phyloP scores from a whole-genome alignment of 2,797 vertebrate genomes.

The Carcharodon carcharias region DNA sequence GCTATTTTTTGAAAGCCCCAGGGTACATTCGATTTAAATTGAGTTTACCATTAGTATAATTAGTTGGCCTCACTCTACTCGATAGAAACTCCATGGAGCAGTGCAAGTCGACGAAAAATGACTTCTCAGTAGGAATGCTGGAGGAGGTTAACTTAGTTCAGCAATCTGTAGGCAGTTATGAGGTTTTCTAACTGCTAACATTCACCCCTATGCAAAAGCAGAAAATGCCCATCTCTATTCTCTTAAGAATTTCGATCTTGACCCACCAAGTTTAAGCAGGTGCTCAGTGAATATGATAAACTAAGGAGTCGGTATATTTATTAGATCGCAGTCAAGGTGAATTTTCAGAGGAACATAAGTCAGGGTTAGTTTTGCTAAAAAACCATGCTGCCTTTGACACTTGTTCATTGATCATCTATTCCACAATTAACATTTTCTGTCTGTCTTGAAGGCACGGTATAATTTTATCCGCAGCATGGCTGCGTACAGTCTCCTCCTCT shows the following conservation, averaged over 20 bases:
- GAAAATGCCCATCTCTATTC: not conserved
- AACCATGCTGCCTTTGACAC: not conserved
- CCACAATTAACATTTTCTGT: constrained; percentile 38
- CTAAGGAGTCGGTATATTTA: not conserved
- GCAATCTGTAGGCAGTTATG: not conserved
- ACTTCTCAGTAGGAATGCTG: not conserved
- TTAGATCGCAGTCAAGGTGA: not conserved
- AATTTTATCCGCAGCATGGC: constrained; percentile 98
- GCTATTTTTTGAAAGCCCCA: not conserved
- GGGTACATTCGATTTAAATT: not conserved
- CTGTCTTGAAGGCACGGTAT: constrained; percentile 74
- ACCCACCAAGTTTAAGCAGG: not conserved
- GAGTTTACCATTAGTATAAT: not conserved
- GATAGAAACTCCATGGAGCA: not conserved
- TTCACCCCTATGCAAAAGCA: not conserved
- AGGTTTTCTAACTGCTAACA: not conserved
- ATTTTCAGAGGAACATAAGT: not conserved
- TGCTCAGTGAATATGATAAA: not conserved
- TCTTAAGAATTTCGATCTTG: not conserved
- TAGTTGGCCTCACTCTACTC: not conserved
- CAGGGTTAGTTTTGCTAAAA: not conserved
- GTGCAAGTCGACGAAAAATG: not conserved
- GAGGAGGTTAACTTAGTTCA: not conserved
- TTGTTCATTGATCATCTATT: not conserved
- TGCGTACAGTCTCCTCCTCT: constrained; percentile 86